Percentiles rank a stretch among this genome's conserved stretches.
These are phyloP conservation scores for Onychomys arenicola DNA, from an alignment of 2,797 vertebrate genomes.

Conservation along the genomic window DNA sequence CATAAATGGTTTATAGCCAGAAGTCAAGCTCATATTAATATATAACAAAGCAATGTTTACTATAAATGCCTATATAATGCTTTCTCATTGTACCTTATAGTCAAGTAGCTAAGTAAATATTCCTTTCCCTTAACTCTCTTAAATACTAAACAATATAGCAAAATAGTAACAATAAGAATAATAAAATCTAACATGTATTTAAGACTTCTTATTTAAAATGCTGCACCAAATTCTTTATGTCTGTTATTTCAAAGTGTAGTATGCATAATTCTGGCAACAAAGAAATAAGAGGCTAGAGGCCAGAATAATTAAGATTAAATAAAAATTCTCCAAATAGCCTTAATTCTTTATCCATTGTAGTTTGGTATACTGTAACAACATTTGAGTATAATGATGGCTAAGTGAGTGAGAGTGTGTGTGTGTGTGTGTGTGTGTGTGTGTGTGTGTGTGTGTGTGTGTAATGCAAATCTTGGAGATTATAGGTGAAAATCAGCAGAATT, in stretches of 20 bases:
- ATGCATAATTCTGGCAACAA: conserved; percentile 51
- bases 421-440: neutral
- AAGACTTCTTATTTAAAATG: conserved; percentile 38
- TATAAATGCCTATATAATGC: neutral
- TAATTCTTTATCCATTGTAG: conserved; percentile 22
- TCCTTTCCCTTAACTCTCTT: conserved; percentile 56
- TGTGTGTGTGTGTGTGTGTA: neutral
- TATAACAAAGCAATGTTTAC: neutral
- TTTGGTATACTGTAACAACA: conserved; percentile 37
- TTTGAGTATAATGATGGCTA: neutral
- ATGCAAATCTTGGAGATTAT: conserved; percentile 55
- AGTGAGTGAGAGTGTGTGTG: neutral
- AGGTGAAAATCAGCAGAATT: conserved; percentile 56
- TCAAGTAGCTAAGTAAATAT: neutral
- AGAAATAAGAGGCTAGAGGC: conserved; percentile 52
- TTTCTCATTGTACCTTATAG: conserved; percentile 52
- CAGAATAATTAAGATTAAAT: conserved; percentile 63
- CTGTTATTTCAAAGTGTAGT: conserved; percentile 65
- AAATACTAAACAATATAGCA: conserved; percentile 44
- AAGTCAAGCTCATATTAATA: conserved; percentile 42
- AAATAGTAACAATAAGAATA: conserved; percentile 47
- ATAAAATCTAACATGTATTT: conserved; percentile 52
- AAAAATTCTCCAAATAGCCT: conserved; percentile 42
- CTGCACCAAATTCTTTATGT: conserved; percentile 53
- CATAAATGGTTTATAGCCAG: conserved; percentile 27